These are phyloP conservation scores for Agriopis marginaria DNA, from an alignment of 2,888 invertebrate species.

Conservation along the genomic window DNA sequence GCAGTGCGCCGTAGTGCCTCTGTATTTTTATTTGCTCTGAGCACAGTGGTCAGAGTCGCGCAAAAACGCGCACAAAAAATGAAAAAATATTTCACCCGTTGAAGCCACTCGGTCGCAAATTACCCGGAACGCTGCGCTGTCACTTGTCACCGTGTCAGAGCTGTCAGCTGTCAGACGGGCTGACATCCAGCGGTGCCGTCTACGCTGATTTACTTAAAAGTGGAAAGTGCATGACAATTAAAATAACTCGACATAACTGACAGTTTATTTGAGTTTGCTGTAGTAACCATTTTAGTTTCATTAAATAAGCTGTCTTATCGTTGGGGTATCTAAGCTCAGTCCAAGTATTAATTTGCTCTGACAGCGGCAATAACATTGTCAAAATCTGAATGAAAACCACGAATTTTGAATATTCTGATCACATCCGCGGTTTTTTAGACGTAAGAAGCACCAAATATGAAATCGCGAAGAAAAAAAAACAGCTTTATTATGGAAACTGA, in stretches of 20 bases:
- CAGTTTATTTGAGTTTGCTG: conserved; percentile 16
- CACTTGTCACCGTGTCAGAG: conserved; percentile 71
- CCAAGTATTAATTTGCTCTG: too few relatives aligned
- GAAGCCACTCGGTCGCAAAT: conserved; percentile 71
- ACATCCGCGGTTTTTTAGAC: too few relatives aligned
- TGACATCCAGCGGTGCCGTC: conserved; percentile 69
- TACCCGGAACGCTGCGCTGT: conserved; percentile 73
- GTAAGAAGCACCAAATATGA: too few relatives aligned
- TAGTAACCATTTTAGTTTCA: neutral
- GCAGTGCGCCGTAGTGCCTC: too few relatives aligned
- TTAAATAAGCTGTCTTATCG: conserved; percentile 39
- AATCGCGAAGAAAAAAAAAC: too few relatives aligned
- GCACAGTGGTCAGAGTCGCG: conserved; percentile 42
- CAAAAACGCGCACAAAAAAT: neutral
- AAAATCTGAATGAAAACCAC: too few relatives aligned
- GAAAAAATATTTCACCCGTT: conserved; percentile 59
- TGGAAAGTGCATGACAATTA: conserved; percentile 71
- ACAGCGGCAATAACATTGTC: too few relatives aligned
- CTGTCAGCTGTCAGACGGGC: conserved; percentile 66
- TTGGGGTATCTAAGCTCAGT: too few relatives aligned
- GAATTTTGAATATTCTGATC: too few relatives aligned
- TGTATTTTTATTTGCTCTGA: too few relatives aligned
- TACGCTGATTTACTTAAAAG: conserved; percentile 79
- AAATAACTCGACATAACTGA: conserved; percentile 62
- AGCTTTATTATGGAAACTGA: too few relatives aligned